phyloP scores from a whole-genome alignment of 2,888 invertebrate species.

The Apamea monoglypha region DNA sequence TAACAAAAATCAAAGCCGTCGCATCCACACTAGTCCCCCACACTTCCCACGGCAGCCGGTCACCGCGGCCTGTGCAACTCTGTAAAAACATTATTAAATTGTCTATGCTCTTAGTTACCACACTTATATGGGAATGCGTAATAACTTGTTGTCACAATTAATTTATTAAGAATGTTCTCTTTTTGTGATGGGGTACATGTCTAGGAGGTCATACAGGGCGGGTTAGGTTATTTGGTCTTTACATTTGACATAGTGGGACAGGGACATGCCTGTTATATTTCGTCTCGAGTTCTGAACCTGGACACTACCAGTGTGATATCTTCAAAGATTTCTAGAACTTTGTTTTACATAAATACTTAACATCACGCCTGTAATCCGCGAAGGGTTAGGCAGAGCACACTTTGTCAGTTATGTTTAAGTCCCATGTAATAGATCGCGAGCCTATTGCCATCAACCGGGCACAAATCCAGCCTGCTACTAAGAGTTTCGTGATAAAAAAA shows the following conservation, averaged over 20 bases:
- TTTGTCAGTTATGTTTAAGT: too few species aligned
- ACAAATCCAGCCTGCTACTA: background rate
- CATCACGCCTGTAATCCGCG: background rate
- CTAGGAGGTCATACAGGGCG: background rate
- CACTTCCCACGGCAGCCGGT: slow-evolving; percentile 68
- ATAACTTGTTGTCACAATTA: slow-evolving; percentile 53
- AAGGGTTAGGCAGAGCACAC: background rate
- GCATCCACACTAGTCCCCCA: slow-evolving; percentile 61
- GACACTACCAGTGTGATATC: background rate
- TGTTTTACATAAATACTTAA: background rate
- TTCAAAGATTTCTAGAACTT: background rate
- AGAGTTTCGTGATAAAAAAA: background rate
- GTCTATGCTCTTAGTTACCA: slow-evolving; percentile 48
- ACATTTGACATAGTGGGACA: background rate
- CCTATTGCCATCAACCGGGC: too few species aligned
- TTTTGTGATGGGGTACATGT: background rate
- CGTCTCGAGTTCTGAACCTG: background rate
- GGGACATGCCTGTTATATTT: background rate
- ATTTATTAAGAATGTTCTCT: slow-evolving; percentile 23
- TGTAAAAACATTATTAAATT: slow-evolving; percentile 61
- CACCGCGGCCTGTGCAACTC: slow-evolving; percentile 51
- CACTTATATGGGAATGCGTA: slow-evolving; percentile 59
- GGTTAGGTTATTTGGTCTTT: background rate
- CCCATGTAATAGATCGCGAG: too few species aligned
- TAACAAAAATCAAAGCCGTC: background rate